Evolutionary conservation across 2,888 invertebrate species (phyloP).

Genomic region (Hypena proboscidalis): DNA sequence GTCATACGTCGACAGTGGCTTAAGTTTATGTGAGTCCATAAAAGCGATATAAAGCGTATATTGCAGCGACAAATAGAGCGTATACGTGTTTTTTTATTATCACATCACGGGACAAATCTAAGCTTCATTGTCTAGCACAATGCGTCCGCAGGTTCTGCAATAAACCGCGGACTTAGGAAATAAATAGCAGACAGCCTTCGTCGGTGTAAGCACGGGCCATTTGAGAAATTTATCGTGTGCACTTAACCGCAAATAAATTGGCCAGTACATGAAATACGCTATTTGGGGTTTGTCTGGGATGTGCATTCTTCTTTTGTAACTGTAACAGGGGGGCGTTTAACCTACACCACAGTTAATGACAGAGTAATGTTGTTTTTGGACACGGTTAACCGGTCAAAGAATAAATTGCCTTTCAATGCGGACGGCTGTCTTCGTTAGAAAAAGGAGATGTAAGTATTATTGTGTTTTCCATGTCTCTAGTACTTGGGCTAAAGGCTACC

Average conservation of each 20-base stretch:
- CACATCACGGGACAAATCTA: slow-evolving; percentile 70
- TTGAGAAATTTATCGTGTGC: slow-evolving; percentile 83
- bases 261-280: slow-evolving; percentile 67
- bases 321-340: slow-evolving; percentile 45
- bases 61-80: slow-evolving; percentile 61
- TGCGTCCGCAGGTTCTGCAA: slow-evolving; percentile 65
- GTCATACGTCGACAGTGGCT: slow-evolving; percentile 45
- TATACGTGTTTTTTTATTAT: slow-evolving; percentile 64
- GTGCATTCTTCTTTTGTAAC: slow-evolving; percentile 44
- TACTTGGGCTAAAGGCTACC: no score
- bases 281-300: slow-evolving; percentile 52
- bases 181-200: slow-evolving; percentile 80
- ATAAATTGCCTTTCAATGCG: no score
- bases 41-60: slow-evolving; percentile 57
- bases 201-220: slow-evolving; percentile 79
- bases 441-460: no score
- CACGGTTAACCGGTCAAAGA: slow-evolving; percentile 12
- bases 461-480: no score
- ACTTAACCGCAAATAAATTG: slow-evolving; percentile 84
- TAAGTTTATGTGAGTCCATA: slow-evolving; percentile 55
- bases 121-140: slow-evolving; percentile 64
- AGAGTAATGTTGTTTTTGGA: slow-evolving; percentile 25
- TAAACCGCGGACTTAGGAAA: slow-evolving; percentile 74
- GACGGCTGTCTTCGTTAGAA: no score
- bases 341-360: slow-evolving; percentile 24